Percentiles rank a stretch among this genome's conserved stretches.
Evolutionary conservation across 2,113 vertebrate species (phyloP).

Genomic region (Orycteropus afer): DNA sequence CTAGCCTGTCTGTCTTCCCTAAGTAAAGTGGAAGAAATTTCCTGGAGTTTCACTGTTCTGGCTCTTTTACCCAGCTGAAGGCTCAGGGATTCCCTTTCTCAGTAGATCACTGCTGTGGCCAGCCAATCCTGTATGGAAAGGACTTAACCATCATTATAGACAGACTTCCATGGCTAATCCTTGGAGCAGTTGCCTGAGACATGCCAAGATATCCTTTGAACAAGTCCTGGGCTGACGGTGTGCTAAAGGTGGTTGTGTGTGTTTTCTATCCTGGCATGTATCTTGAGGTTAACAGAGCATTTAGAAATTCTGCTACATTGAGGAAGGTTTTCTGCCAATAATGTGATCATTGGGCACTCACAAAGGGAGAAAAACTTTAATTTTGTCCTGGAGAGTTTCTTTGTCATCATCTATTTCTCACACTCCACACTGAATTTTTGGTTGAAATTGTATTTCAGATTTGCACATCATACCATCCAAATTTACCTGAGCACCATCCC

Average conservation of each 20-base stretch:
- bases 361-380: neutral
- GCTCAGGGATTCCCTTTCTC: neutral
- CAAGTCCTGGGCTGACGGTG: neutral
- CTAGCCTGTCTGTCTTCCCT: slow-evolving; percentile 14
- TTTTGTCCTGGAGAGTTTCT: neutral
- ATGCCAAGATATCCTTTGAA: neutral
- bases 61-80: neutral
- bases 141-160: neutral
- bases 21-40: neutral
- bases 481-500: slow-evolving; percentile 81
- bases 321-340: neutral
- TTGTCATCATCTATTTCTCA: neutral
- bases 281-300: neutral
- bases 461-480: slow-evolving; percentile 87
- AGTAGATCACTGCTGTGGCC: neutral
- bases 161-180: neutral
- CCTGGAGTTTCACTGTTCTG: neutral
- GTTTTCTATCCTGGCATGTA: neutral
- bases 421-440: neutral
- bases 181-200: neutral
- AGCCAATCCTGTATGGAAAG: neutral
- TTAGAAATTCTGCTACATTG: neutral
- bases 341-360: neutral
- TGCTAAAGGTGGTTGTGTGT: neutral
- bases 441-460: slow-evolving; percentile 84